Evolutionary conservation across 2,888 invertebrate species (phyloP).

Genomic region (Griposia aprilina): DNA sequence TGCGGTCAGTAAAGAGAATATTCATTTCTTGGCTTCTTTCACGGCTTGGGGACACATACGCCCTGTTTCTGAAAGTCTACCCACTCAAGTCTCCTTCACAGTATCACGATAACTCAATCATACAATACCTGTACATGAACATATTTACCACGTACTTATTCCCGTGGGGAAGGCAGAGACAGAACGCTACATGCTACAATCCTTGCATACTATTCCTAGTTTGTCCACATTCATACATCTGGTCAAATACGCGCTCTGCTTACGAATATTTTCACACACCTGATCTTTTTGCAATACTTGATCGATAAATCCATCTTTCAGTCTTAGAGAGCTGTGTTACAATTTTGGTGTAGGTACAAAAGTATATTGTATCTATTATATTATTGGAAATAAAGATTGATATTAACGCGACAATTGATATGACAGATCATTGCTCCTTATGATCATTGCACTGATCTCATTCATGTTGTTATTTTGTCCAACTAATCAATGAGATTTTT

Average conservation of each 20-base stretch:
- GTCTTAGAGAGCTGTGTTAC: background rate
- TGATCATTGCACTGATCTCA: constrained; percentile 28
- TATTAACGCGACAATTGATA: background rate
- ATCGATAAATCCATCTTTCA: constrained; percentile 5
- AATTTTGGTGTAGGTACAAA: background rate
- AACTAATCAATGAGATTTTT: background rate
- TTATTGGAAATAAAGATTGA: background rate
- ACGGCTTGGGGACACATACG: constrained; percentile 38
- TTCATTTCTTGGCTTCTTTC: constrained; percentile 50
- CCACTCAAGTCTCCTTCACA: background rate
- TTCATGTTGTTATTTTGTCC: constrained; percentile 9
- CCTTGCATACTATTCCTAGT: constrained; percentile 30
- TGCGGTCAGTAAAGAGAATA: constrained; percentile 79
- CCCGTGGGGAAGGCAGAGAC: constrained; percentile 43
- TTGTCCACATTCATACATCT: constrained; percentile 39
- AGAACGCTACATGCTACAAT: constrained; percentile 36
- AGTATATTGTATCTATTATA: background rate
- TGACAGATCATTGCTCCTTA: background rate
- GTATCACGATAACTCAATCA: constrained; percentile 20
- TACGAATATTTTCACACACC: constrained; percentile 13
- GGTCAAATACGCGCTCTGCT: constrained; percentile 14
- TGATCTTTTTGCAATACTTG: constrained; percentile 20
- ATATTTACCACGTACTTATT: constrained; percentile 47
- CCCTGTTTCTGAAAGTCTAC: constrained; percentile 49
- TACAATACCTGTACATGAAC: constrained; percentile 41